Conservation (phyloP, 2,113 vertebrate genomes). For the Cisticola juncidis region DNA sequence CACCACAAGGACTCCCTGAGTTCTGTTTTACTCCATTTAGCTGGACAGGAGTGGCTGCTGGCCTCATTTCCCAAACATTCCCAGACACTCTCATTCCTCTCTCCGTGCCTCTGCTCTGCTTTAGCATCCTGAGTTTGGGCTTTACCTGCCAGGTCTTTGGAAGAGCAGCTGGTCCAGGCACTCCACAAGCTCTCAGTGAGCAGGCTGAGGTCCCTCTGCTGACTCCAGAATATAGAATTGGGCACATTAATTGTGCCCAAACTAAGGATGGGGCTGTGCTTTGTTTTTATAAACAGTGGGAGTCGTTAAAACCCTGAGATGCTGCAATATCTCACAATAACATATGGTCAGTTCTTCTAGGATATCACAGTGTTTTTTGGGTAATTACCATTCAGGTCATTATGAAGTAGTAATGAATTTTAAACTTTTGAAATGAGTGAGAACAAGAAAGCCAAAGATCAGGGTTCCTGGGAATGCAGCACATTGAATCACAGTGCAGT, state of each 20-base stretch:
- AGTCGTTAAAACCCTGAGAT: background rate
- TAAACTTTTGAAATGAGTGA: background rate
- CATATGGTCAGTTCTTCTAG: background rate
- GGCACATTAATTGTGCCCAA: background rate
- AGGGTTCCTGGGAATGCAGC: slow-evolving; percentile 1
- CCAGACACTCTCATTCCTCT: background rate
- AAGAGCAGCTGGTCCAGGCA: background rate
- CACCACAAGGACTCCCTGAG: background rate
- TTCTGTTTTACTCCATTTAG: background rate
- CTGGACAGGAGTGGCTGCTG: background rate
- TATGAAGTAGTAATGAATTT: background rate
- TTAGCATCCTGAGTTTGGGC: background rate
- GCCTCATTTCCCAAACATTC: background rate
- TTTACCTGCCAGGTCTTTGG: rapidly evolving
- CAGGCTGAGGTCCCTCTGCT: background rate
- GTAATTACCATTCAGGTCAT: background rate
- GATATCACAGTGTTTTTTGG: background rate
- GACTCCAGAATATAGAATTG: background rate
- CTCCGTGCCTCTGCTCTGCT: background rate
- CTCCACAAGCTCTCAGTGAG: background rate
- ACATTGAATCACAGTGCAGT: background rate
- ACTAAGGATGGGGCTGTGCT: background rate
- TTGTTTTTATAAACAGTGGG: background rate
- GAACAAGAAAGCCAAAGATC: slow-evolving; percentile 3
- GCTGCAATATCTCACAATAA: background rate